These are phyloP conservation scores for Capitella teleta DNA, from an alignment of 1,140 invertebrate species.

Conservation along the genomic window DNA sequence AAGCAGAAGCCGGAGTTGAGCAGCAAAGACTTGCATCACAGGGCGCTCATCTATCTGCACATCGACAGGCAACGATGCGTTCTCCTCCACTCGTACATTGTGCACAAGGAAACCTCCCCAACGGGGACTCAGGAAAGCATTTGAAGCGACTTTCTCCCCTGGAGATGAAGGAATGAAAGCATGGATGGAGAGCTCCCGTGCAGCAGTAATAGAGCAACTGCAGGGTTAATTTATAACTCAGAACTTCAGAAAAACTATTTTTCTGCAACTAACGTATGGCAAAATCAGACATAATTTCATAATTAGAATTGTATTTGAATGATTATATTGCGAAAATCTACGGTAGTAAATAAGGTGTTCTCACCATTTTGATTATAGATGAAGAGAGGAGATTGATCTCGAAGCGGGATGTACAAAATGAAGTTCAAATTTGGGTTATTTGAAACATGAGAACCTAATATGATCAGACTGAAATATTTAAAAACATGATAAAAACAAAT, in stretches of 20 bases:
- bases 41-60: slow-evolving; percentile 48
- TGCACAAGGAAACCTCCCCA: slow-evolving; percentile 65
- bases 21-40: slow-evolving; percentile 64
- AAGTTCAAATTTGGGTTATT: slow-evolving; percentile 71
- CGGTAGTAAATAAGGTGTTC: not conserved
- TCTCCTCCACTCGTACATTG: slow-evolving; percentile 38
- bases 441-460: slow-evolving; percentile 67
- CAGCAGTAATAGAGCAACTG: not conserved
- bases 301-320: not conserved
- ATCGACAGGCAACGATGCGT: slow-evolving; percentile 53
- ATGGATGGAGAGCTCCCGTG: not conserved
- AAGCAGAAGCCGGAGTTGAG: slow-evolving; percentile 65
- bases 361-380: slow-evolving; percentile 45
- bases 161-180: not conserved
- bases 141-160: slow-evolving; percentile 33
- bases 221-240: not conserved
- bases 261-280: not conserved
- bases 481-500: no score
- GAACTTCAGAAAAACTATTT: not conserved
- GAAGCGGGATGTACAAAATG: slow-evolving; percentile 67
- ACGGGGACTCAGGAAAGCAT: slow-evolving; percentile 73
- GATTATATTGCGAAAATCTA: not conserved
- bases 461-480: no score
- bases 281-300: not conserved
- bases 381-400: slow-evolving; percentile 59